Evolutionary conservation across 2,888 invertebrate genomes (phyloP).

Genomic region (Leistus spinibarbis): DNA sequence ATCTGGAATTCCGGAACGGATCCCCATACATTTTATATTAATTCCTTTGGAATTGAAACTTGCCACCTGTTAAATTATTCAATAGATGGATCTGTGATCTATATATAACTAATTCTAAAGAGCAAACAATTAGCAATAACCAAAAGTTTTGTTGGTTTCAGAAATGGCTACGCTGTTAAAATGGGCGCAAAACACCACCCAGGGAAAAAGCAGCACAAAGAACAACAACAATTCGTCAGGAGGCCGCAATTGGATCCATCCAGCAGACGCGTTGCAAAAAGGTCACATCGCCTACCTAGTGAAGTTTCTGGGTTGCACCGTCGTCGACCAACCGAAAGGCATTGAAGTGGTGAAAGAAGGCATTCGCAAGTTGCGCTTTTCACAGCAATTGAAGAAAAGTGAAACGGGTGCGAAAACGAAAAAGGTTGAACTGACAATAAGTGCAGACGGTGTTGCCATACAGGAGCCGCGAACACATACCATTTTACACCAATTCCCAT

Average conservation of each 20-base stretch:
- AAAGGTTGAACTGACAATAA: constrained; percentile 95
- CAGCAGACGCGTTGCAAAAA: constrained; percentile 89
- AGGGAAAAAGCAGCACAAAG: constrained; percentile 53
- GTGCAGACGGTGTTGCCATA: constrained; percentile 95
- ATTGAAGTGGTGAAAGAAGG: constrained; percentile 98
- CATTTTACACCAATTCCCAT: constrained; percentile 92
- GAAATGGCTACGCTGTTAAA: constrained; percentile 57
- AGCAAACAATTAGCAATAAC: neutral
- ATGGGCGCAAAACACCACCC: constrained; percentile 58
- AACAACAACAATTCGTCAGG: constrained; percentile 51
- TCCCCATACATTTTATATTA: too few species aligned
- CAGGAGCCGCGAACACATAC: constrained; percentile 76
- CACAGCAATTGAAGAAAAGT: constrained; percentile 88
- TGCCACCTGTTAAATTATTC: too few species aligned
- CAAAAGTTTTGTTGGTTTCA: constrained; percentile 47
- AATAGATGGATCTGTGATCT: too few species aligned
- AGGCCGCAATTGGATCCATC: constrained; percentile 85
- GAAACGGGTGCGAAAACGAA: constrained; percentile 89
- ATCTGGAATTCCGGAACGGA: too few species aligned
- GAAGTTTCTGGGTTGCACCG: constrained; percentile 95
- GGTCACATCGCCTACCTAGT: constrained; percentile 98
- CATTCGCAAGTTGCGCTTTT: constrained; percentile 93
- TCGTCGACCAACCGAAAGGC: constrained; percentile 96
- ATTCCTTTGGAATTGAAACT: too few species aligned
- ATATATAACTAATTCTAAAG: neutral